phyloP scores from a whole-genome alignment of 2,113 vertebrate genomes.

The Philantomba maxwellii region DNA sequence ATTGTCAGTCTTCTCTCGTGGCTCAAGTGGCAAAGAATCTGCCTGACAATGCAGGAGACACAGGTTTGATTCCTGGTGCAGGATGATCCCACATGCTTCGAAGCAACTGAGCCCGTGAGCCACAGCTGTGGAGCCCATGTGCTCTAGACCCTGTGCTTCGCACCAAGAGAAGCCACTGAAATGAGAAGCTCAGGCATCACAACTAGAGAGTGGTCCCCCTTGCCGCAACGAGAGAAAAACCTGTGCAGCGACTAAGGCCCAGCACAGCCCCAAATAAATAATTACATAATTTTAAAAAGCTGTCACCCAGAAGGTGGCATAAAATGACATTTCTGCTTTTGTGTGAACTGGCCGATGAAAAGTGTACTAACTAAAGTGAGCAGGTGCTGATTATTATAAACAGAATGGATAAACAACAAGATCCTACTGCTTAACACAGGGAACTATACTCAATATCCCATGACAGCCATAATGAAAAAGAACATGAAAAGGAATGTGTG shows the following conservation, averaged over 20 bases:
- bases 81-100: neutral
- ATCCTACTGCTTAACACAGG: neutral
- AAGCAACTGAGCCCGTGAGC: neutral
- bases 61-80: neutral
- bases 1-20: neutral
- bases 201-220: neutral
- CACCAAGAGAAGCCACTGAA: neutral
- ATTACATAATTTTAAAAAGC: neutral
- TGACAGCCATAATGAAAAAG: neutral
- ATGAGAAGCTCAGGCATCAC: neutral
- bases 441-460: neutral
- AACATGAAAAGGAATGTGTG: neutral
- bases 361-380: neutral
- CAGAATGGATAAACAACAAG: neutral
- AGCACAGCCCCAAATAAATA: neutral
- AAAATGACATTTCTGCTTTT: neutral
- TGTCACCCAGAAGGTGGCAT: neutral
- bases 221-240: neutral
- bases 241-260: neutral
- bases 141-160: neutral
- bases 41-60: neutral
- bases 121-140: rapidly evolving
- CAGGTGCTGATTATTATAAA: neutral
- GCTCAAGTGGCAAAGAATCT: neutral
- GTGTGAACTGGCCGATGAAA: neutral